Conservation (phyloP, 1,140 invertebrate species). For the Brachionus paranguensis region DNA sequence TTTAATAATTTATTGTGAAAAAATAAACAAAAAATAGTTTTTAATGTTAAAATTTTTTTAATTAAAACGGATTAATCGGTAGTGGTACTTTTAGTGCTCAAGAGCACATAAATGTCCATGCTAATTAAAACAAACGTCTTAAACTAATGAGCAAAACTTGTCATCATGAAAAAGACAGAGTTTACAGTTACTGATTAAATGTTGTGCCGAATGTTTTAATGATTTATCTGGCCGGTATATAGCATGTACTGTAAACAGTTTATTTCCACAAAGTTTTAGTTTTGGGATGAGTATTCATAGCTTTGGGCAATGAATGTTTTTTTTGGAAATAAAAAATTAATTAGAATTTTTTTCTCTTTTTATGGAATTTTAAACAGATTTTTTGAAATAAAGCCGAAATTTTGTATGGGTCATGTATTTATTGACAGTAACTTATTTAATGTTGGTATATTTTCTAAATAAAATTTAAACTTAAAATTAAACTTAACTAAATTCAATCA, state of each 20-base stretch:
- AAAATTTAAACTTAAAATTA: too few species aligned
- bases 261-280: not conserved
- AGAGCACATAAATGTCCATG: not conserved
- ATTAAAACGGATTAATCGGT: not conserved
- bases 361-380: too few species aligned
- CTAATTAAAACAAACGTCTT: not conserved
- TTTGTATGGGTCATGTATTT: not conserved
- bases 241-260: not conserved
- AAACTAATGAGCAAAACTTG: not conserved
- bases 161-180: not conserved
- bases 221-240: not conserved
- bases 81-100: not conserved
- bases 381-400: not conserved
- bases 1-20: too few species aligned
- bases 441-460: too few species aligned
- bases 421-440: not conserved
- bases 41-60: too few species aligned
- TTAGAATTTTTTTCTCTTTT: not conserved
- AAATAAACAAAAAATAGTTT: too few species aligned
- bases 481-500: too few species aligned
- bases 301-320: not conserved
- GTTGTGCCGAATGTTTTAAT: not conserved
- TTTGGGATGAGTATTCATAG: not conserved
- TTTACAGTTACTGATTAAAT: conserved; percentile 24
- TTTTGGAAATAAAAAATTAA: not conserved